Evolutionary conservation across 2,888 invertebrate species (phyloP).

Genomic region (Nomada flava): DNA sequence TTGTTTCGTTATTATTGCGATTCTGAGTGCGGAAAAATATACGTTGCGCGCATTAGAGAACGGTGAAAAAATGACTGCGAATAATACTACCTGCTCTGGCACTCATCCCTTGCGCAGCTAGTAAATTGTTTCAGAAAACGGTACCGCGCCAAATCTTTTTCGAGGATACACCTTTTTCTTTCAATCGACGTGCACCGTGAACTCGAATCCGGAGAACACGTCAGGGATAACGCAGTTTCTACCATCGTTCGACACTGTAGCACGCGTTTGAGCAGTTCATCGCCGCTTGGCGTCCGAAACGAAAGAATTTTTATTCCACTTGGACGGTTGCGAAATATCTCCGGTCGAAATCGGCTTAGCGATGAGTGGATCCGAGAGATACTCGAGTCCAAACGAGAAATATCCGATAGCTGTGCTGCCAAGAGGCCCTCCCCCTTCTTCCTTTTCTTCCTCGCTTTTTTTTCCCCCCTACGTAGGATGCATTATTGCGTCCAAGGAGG

Average conservation of each 20-base stretch:
- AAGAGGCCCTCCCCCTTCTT: constrained; percentile 13
- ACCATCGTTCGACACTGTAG: background rate
- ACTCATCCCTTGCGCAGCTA: too few relatives aligned
- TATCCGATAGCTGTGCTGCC: constrained; percentile 56
- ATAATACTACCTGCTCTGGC: too few relatives aligned
- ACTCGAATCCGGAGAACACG: too few relatives aligned
- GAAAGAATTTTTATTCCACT: constrained; percentile 37
- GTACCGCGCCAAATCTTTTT: background rate
- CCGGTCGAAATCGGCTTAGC: constrained; percentile 41
- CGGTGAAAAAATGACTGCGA: too few relatives aligned
- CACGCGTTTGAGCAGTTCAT: background rate
- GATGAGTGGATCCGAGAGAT: constrained; percentile 27
- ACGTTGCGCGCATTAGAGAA: too few relatives aligned
- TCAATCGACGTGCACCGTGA: background rate
- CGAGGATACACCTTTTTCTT: background rate
- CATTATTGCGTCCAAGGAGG: constrained; percentile 48
- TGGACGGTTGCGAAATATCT: constrained; percentile 29
- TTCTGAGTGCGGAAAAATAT: too few relatives aligned
- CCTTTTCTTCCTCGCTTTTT: background rate
- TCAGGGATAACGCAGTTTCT: background rate
- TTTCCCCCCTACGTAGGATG: constrained; percentile 25
- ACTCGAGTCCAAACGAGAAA: constrained; percentile 57
- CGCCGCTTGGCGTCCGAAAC: constrained; percentile 13
- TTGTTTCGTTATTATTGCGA: too few relatives aligned
- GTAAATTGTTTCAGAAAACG: too few relatives aligned